These are phyloP conservation scores for Drepanosiphum platanoidis DNA, from an alignment of 2,888 invertebrate species.

Conservation along the genomic window DNA sequence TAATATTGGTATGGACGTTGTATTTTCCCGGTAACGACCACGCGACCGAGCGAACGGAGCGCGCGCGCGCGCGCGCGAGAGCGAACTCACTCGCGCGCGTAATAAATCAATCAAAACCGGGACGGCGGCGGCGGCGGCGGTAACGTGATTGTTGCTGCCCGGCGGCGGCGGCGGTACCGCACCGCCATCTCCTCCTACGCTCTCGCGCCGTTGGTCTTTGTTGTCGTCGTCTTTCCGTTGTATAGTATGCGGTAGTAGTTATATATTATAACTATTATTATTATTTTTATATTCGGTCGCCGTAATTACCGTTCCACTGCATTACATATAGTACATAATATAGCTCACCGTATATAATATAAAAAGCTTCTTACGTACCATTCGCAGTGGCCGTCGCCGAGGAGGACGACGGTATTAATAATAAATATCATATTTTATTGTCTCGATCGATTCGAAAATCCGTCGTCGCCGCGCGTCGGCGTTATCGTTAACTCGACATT, in stretches of 20 bases:
- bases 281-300: background rate
- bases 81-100: conserved; percentile 5
- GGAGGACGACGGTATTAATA: background rate
- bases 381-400: background rate
- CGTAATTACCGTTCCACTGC: conserved; percentile 38
- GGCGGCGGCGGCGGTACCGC: conserved; percentile 36
- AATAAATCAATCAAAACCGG: conserved; percentile 61
- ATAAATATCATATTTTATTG: background rate
- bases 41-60: too few species aligned
- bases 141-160: conserved; percentile 6
- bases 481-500: background rate
- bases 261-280: conserved; percentile 27
- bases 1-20: background rate
- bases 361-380: background rate
- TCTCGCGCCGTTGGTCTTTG: conserved; percentile 9
- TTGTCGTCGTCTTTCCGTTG: conserved; percentile 6
- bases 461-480: background rate
- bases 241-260: background rate
- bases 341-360: background rate
- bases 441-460: background rate
- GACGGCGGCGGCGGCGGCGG: background rate
- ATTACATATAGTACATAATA: background rate
- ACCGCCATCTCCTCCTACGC: background rate
- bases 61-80: conserved; percentile 19
- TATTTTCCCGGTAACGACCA: conserved; percentile 50